phyloP scores from a whole-genome alignment of 2,113 vertebrate genomes.

The Uropsilus gracilis region DNA sequence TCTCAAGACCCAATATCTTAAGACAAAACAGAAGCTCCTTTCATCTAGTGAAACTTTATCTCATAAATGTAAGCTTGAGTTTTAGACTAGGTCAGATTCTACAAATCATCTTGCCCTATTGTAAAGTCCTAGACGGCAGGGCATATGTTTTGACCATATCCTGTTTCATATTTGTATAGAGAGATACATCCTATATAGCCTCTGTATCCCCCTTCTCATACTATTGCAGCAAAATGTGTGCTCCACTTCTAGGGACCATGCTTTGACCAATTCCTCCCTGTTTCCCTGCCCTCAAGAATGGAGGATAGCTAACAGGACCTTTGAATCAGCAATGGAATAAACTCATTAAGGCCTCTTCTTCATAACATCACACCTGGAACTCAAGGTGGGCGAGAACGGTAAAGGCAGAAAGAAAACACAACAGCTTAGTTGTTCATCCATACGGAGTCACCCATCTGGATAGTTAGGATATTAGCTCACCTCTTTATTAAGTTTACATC shows the following conservation, averaged over 20 bases:
- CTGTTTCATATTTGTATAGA: background rate
- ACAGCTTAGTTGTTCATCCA: slow-evolving; percentile 19
- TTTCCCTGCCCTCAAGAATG: background rate
- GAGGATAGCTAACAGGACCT: background rate
- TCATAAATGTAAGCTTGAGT: background rate
- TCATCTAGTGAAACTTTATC: background rate
- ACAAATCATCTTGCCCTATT: background rate
- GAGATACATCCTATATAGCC: background rate
- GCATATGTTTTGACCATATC: background rate
- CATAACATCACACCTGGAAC: background rate
- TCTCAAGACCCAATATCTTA: background rate
- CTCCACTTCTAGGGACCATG: background rate
- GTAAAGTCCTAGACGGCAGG: background rate
- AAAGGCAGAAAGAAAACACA: background rate
- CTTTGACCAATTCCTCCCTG: background rate
- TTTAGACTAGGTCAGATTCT: background rate
- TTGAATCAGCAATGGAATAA: slow-evolving; percentile 52
- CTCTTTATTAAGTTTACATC: slow-evolving; percentile 64
- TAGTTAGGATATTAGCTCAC: slow-evolving; percentile 59
- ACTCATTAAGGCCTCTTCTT: background rate
- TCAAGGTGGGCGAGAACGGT: background rate
- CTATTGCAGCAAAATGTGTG: background rate
- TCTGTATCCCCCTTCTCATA: background rate
- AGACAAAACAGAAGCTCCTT: background rate
- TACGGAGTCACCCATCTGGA: slow-evolving; percentile 28